Evolutionary conservation across 64 coral and sea anemone species (phyloP).

Genomic region (Hydrozoanthus tunicans): DNA sequence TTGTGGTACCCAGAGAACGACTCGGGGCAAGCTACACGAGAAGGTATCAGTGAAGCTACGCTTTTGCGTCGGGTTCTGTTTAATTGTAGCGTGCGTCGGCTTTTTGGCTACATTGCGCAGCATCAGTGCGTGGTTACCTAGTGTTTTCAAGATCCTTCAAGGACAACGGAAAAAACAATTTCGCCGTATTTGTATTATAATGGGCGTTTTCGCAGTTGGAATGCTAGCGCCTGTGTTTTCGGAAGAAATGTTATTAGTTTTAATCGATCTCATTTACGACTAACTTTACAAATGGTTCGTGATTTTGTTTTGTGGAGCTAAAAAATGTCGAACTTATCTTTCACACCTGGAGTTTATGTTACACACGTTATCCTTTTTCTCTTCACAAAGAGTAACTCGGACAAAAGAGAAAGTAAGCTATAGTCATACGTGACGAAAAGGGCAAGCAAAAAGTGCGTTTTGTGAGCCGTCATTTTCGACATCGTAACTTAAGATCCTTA

Average conservation of each 20-base stretch:
- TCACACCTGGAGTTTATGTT: no score
- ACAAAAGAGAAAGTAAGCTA: no score
- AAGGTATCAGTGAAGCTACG: constrained; percentile 57
- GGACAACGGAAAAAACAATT: not conserved
- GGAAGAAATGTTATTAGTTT: constrained; percentile 5
- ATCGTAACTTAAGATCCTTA: no score
- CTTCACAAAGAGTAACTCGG: no score
- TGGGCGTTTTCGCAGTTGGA: not conserved
- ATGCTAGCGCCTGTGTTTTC: not conserved
- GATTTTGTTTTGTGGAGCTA: not conserved
- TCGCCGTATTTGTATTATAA: not conserved
- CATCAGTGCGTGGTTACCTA: not conserved
- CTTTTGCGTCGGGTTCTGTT: not conserved
- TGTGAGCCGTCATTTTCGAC: no score
- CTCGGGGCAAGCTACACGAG: constrained; percentile 71
- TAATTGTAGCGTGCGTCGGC: not conserved
- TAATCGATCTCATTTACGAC: not conserved
- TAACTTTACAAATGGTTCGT: not conserved
- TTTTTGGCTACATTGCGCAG: not conserved
- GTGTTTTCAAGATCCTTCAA: not conserved
- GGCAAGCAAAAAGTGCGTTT: no score
- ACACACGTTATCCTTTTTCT: no score
- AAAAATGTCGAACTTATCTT: not conserved
- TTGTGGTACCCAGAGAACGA: constrained; percentile 78
- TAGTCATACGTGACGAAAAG: no score